Evolutionary conservation across 2,113 vertebrate genomes (phyloP).

Genomic region (Bufo bufo): DNA sequence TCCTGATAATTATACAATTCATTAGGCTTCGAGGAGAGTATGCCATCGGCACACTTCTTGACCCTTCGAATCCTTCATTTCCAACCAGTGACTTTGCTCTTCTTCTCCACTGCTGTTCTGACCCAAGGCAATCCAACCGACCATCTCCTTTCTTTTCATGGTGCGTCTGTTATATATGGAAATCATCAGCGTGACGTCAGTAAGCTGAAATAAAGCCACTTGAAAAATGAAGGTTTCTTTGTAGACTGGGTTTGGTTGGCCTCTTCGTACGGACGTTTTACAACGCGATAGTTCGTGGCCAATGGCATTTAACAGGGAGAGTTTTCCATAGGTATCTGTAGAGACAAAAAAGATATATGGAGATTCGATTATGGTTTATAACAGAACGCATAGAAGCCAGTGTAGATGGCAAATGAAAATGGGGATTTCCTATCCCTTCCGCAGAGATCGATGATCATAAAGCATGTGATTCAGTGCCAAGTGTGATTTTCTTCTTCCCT

Average conservation of each 20-base stretch:
- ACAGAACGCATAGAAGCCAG: neutral
- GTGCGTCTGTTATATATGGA: constrained; percentile 89
- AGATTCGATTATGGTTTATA: neutral
- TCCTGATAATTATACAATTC: neutral
- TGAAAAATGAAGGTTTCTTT: constrained; percentile 98
- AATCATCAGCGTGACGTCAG: constrained; percentile 91
- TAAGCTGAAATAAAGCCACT: constrained; percentile 95
- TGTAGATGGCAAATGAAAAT: neutral
- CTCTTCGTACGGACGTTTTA: constrained; percentile 90
- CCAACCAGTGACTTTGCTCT: constrained; percentile 91
- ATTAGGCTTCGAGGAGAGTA: constrained; percentile 84
- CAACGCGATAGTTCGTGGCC: constrained; percentile 94
- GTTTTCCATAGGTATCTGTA: constrained; percentile 89
- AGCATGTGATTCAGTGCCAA: no score
- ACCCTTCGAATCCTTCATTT: constrained; percentile 87
- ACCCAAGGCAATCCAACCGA: constrained; percentile 93
- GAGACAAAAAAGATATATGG: constrained; percentile 33
- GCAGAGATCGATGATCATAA: no score
- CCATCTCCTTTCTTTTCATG: constrained; percentile 97
- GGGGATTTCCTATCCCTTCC: no score
- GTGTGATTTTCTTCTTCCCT: no score
- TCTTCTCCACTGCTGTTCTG: constrained; percentile 92
- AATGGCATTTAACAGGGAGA: constrained; percentile 88
- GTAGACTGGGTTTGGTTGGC: constrained; percentile 93
- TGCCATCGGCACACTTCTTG: constrained; percentile 94